Conservation (phyloP, 1,140 invertebrate genomes). For the Drosophila rufa region DNA sequence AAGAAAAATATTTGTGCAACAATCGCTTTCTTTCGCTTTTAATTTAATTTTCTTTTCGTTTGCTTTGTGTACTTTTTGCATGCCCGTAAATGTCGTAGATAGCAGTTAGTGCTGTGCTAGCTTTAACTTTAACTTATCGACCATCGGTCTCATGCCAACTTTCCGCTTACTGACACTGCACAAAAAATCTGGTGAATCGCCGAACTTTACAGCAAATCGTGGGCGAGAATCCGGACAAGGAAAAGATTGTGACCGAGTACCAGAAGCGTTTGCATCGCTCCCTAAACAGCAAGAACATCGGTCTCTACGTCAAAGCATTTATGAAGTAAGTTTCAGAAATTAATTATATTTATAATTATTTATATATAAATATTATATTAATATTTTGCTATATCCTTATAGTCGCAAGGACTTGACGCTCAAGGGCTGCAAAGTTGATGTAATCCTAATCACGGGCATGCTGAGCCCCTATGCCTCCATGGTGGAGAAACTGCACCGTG, state of each 20-base stretch:
- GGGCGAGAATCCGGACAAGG: slow-evolving; percentile 87
- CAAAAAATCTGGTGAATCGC: slow-evolving; percentile 23
- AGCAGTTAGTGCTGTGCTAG: slow-evolving; percentile 11
- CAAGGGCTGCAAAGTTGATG: slow-evolving; percentile 90
- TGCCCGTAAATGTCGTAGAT: slow-evolving; percentile 27
- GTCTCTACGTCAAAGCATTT: slow-evolving; percentile 93
- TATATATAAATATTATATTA: not conserved
- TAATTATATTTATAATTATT: not conserved
- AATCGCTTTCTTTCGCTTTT: slow-evolving; percentile 11
- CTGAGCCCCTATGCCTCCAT: slow-evolving; percentile 92
- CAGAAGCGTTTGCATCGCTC: slow-evolving; percentile 91
- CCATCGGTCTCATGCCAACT: slow-evolving; percentile 29
- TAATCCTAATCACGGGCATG: slow-evolving; percentile 92
- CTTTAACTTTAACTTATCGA: slow-evolving; percentile 10
- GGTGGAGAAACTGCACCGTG: slow-evolving; percentile 91
- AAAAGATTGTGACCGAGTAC: slow-evolving; percentile 92
- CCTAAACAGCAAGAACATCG: slow-evolving; percentile 94
- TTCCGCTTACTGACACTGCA: slow-evolving; percentile 53
- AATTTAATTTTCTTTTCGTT: slow-evolving; percentile 15
- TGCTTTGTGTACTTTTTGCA: slow-evolving; percentile 43
- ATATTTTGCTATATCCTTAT: not conserved
- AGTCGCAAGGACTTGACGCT: slow-evolving; percentile 91
- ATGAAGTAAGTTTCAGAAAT: slow-evolving; percentile 88
- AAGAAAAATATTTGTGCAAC: slow-evolving; percentile 30
- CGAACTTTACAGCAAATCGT: slow-evolving; percentile 79